These are phyloP conservation scores for Diplodus puntazzo DNA, from an alignment of 2,797 vertebrate species.

Conservation along the genomic window DNA sequence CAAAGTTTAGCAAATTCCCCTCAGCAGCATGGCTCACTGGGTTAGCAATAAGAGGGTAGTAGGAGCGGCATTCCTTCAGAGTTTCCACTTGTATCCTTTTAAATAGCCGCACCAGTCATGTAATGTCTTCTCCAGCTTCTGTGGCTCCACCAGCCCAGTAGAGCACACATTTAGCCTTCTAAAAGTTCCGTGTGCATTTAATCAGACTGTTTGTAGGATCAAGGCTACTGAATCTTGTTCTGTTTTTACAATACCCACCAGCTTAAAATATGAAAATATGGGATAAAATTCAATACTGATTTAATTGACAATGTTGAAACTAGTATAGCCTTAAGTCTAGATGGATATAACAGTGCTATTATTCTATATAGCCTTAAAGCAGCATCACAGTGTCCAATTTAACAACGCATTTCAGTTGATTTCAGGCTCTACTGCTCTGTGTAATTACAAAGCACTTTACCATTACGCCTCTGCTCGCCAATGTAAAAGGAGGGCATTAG, in stretches of 20 bases:
- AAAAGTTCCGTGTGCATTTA: conserved; percentile 41
- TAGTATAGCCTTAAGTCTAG: conserved; percentile 6
- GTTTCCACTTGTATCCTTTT: conserved; percentile 77
- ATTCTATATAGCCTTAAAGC: conserved; percentile 21
- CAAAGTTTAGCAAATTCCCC: conserved; percentile 71
- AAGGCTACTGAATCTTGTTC: neutral
- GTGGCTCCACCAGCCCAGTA: conserved; percentile 51
- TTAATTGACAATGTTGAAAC: neutral
- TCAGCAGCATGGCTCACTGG: conserved; percentile 56
- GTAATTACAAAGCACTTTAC: conserved; percentile 74
- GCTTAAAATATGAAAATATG: neutral
- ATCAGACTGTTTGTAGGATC: conserved; percentile 20
- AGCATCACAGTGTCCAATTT: conserved; percentile 36
- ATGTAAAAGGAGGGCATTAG: conserved; percentile 67
- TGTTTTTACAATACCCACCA: conserved; percentile 5
- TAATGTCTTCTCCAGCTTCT: conserved; percentile 77
- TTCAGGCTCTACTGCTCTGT: conserved; percentile 61
- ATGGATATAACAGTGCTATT: conserved; percentile 12
- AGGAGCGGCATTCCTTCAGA: conserved; percentile 81
- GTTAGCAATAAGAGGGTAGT: conserved; percentile 58
- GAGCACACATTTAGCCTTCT: conserved; percentile 33
- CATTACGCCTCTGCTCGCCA: conserved; percentile 61
- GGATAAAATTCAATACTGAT: neutral
- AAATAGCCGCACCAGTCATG: conserved; percentile 66
- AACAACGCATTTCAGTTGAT: conserved; percentile 47